A percentile compares a stretch with the other conserved stretches of the same genome.
These are phyloP conservation scores for Gallinago solitaria DNA, from an alignment of 2,797 vertebrate genomes.

Conservation along the genomic window DNA sequence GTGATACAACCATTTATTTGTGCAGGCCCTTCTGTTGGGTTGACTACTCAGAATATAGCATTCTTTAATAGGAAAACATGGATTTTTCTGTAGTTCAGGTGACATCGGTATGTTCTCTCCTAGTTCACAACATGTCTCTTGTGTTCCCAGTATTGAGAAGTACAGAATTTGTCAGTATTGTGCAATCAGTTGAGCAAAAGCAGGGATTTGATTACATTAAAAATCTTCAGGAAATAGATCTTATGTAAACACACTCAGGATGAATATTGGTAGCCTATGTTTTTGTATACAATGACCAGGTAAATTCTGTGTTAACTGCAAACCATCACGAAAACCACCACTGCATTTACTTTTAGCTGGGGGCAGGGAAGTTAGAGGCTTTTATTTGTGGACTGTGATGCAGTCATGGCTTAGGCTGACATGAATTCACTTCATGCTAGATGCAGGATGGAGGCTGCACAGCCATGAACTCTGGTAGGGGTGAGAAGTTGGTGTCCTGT, in stretches of 20 bases:
- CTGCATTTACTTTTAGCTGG: background rate
- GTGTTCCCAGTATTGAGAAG: background rate
- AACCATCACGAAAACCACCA: background rate
- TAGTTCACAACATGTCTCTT: background rate
- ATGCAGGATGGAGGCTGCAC: background rate
- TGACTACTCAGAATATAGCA: accelerated
- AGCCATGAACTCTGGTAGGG: background rate
- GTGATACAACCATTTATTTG: background rate
- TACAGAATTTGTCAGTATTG: background rate
- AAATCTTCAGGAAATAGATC: background rate
- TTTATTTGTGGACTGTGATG: background rate
- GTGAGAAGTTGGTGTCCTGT: background rate
- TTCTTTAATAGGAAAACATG: background rate
- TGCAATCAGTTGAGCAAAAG: background rate
- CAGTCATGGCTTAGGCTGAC: background rate
- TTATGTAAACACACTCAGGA: background rate
- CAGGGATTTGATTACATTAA: background rate
- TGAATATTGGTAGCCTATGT: background rate
- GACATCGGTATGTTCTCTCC: background rate
- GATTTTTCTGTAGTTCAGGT: background rate
- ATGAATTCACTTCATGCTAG: background rate
- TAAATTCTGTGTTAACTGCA: background rate
- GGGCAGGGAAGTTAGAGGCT: background rate
- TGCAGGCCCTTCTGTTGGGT: background rate
- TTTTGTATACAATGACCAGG: background rate